Evolutionary conservation across 2,113 vertebrate genomes (phyloP).

Genomic region (Bubo blakistoni): DNA sequence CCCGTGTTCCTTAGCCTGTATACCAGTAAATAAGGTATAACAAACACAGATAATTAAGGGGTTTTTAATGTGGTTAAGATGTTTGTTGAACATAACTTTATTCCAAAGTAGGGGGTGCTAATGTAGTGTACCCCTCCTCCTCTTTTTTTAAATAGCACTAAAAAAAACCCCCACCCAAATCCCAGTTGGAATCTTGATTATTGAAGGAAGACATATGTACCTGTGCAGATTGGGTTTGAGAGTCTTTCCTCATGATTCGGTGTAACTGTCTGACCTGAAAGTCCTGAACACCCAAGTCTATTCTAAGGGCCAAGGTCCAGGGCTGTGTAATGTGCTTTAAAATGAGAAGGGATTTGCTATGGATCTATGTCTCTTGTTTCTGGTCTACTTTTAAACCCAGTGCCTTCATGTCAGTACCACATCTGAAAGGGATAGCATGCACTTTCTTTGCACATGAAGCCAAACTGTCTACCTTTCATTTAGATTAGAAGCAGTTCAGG

Average conservation of each 20-base stretch:
- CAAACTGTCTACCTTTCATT: not conserved
- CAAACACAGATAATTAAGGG: not conserved
- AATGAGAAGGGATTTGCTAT: not conserved
- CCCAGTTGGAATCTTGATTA: not conserved
- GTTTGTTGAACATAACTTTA: not conserved
- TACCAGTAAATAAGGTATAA: not conserved
- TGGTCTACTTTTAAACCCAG: not conserved
- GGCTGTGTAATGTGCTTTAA: not conserved
- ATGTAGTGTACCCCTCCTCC: not conserved
- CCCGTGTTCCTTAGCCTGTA: not conserved
- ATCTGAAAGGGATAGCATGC: not conserved
- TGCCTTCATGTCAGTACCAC: not conserved
- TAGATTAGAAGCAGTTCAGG: not conserved
- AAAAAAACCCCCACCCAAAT: not conserved
- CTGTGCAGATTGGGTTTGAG: not conserved
- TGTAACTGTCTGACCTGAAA: not conserved
- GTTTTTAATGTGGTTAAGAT: not conserved
- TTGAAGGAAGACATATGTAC: accelerated
- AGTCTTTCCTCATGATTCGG: not conserved
- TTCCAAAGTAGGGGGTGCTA: not conserved
- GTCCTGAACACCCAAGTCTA: not conserved
- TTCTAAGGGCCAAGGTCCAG: not conserved
- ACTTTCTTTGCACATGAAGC: not conserved
- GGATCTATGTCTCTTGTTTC: not conserved
- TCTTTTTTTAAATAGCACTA: not conserved